A percentile compares a stretch with the other conserved stretches of the same genome.
These are phyloP conservation scores for Nymphalis c-album DNA, from an alignment of 2,888 invertebrate genomes.

Conservation along the genomic window DNA sequence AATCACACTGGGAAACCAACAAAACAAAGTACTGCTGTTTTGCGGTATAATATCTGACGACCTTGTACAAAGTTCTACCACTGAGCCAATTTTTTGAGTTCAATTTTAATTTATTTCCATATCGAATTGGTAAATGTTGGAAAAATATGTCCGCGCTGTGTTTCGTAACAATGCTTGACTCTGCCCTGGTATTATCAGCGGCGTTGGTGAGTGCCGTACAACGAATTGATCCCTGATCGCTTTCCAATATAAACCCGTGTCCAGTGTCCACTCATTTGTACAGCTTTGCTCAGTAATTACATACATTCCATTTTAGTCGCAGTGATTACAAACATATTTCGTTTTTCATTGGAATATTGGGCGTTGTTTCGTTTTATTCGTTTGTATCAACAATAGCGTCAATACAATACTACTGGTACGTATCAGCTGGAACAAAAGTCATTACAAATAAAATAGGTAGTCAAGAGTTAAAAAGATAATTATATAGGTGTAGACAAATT, in stretches of 20 bases:
- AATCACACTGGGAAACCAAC: too few relatives aligned
- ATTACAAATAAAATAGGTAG: too few relatives aligned
- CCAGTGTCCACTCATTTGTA: constrained; percentile 14
- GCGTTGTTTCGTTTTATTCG: not conserved
- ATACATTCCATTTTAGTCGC: constrained; percentile 10
- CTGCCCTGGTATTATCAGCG: constrained; percentile 1
- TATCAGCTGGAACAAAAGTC: too few relatives aligned
- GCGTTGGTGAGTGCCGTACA: not conserved
- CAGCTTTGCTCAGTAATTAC: constrained; percentile 15
- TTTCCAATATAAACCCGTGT: constrained; percentile 12
- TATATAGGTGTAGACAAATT: too few relatives aligned
- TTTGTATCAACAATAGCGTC: not conserved
- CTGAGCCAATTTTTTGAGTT: too few relatives aligned
- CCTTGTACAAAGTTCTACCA: too few relatives aligned
- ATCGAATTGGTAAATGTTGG: constrained; percentile 1
- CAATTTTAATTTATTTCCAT: not conserved
- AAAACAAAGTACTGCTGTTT: too few relatives aligned
- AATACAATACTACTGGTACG: not conserved
- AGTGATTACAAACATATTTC: constrained; percentile 3
- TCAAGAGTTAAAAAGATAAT: too few relatives aligned
- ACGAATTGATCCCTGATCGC: constrained; percentile 11
- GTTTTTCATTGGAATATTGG: constrained; percentile 6
- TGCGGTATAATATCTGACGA: too few relatives aligned
- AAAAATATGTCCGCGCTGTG: not conserved
- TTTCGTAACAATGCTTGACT: constrained; percentile 1